Conservation (phyloP, 2,888 invertebrate species). For the Eudemis profundana region DNA sequence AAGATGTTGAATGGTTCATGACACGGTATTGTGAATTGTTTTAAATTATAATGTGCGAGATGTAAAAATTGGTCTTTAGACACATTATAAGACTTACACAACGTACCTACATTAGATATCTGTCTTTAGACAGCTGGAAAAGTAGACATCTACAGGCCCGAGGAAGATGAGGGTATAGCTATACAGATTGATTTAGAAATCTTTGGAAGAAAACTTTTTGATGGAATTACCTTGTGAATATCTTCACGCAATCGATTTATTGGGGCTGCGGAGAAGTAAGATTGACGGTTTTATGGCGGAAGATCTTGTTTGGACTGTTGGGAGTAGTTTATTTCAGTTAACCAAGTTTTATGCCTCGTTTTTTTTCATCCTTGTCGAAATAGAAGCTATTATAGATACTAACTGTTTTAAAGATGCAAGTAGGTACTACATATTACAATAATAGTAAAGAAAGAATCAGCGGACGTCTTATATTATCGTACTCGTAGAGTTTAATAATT, state of each 20-base stretch:
- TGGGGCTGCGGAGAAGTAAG: conserved; percentile 45
- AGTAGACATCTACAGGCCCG: conserved; percentile 1
- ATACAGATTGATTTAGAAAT: conserved; percentile 39
- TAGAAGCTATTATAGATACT: no score
- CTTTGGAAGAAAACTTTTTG: conserved; percentile 46
- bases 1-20: conserved; percentile 59
- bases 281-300: conserved; percentile 44
- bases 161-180: conserved; percentile 1
- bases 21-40: no score
- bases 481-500: no score
- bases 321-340: conserved; percentile 34
- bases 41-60: no score
- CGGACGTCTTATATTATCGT: no score
- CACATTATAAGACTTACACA: no score
- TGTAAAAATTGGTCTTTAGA: no score
- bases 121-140: neutral
- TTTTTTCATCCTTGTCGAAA: neutral
- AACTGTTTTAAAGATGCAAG: no score
- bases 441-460: no score
- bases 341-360: conserved; percentile 15
- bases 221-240: conserved; percentile 46
- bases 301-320: conserved; percentile 25
- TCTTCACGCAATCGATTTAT: conserved; percentile 50
- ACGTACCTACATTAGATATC: no score
- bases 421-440: no score